phyloP scores from a whole-genome alignment of 2,888 invertebrate species.

The Leptopilina syphax region DNA sequence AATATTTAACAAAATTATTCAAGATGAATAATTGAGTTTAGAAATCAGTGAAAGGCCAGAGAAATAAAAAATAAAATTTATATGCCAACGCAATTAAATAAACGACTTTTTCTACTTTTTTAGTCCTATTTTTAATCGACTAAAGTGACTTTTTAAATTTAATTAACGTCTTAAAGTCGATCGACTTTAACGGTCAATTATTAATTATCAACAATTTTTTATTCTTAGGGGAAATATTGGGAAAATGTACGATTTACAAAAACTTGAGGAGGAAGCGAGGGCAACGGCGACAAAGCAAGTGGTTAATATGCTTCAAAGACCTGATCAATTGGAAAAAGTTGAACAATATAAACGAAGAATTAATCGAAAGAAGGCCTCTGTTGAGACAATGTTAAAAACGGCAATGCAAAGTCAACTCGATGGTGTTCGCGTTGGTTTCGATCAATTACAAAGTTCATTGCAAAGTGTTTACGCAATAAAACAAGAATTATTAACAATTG shows the following conservation, averaged over 20 bases:
- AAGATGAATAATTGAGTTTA: too few relatives aligned
- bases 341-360: slow-evolving; percentile 88
- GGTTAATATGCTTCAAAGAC: slow-evolving; percentile 94
- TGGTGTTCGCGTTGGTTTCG: slow-evolving; percentile 95
- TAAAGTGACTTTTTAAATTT: too few relatives aligned
- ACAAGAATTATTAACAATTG: slow-evolving; percentile 79
- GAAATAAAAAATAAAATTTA: too few relatives aligned
- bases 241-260: slow-evolving; percentile 75
- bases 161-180: too few relatives aligned
- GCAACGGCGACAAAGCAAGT: slow-evolving; percentile 89
- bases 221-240: not conserved
- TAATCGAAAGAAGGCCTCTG: slow-evolving; percentile 89
- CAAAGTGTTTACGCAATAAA: slow-evolving; percentile 86
- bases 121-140: too few relatives aligned
- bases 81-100: too few relatives aligned
- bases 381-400: slow-evolving; percentile 97
- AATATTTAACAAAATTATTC: too few relatives aligned
- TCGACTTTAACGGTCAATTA: too few relatives aligned
- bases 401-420: slow-evolving; percentile 99
- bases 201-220: not conserved
- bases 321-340: slow-evolving; percentile 96
- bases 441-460: slow-evolving; percentile 91
- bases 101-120: too few relatives aligned
- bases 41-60: too few relatives aligned
- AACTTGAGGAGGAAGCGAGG: slow-evolving; percentile 88